A percentile compares a stretch with the other conserved stretches of the same genome.
Conservation (phyloP, 1,140 invertebrate species). For the Drosophila sp. region DNA sequence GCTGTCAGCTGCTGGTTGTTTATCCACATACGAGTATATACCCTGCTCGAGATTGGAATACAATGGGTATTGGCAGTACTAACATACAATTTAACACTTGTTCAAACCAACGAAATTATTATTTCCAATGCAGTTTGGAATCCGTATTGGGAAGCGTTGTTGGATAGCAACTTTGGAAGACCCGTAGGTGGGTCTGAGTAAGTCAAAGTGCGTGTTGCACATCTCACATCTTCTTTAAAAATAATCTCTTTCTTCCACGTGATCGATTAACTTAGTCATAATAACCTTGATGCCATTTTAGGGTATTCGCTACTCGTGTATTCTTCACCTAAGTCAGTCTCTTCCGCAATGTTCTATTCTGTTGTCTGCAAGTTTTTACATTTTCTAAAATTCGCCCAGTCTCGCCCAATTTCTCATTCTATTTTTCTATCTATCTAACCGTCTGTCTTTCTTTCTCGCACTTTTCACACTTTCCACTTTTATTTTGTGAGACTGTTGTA, state of each 20-base stretch:
- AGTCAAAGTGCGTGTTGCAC: no score
- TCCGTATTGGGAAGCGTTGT: no score
- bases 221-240: no score
- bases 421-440: neutral
- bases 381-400: neutral
- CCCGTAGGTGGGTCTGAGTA: no score
- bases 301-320: neutral
- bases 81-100: no score
- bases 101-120: no score
- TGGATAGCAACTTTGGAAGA: no score
- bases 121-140: no score
- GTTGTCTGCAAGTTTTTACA: neutral
- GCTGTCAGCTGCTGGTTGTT: conserved; percentile 12
- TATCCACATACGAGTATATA: conserved; percentile 4
- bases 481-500: neutral
- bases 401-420: neutral
- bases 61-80: no score
- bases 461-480: neutral
- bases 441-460: neutral
- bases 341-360: neutral
- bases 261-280: no score
- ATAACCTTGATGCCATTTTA: neutral
- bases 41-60: no score
- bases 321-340: neutral
- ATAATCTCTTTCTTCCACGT: no score